Conservation (phyloP, 2,888 invertebrate species). For the Aporophyla nigra region DNA sequence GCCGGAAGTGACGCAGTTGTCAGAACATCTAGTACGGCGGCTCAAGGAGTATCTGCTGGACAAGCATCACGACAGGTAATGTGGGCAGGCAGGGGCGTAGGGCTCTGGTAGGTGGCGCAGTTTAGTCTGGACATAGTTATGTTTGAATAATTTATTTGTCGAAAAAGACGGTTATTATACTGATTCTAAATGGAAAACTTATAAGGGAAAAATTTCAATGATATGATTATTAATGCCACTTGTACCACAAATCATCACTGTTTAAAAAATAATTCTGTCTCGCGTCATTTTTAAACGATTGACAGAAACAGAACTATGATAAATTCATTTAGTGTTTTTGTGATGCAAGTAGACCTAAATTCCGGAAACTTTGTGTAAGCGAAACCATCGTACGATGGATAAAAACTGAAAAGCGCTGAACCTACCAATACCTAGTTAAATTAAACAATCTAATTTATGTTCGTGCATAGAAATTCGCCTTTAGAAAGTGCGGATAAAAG, state of each 20-base stretch:
- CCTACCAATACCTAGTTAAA: neutral
- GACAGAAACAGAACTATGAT: neutral
- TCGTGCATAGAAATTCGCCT: neutral
- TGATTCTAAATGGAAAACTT: neutral
- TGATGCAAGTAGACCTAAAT: neutral
- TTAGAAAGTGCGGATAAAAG: neutral
- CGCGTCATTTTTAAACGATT: neutral
- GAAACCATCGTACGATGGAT: neutral
- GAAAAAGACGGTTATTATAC: neutral
- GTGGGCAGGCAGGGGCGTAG: constrained; percentile 29
- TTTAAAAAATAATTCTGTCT: neutral
- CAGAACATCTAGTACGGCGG: constrained; percentile 94
- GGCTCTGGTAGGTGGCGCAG: constrained; percentile 5
- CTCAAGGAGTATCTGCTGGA: constrained; percentile 95
- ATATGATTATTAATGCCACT: neutral
- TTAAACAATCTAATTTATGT: neutral
- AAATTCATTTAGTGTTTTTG: neutral
- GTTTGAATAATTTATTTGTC: neutral
- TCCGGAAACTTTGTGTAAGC: neutral
- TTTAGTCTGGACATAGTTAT: neutral
- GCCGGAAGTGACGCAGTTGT: constrained; percentile 96
- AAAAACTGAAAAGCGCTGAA: neutral
- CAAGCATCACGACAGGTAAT: constrained; percentile 91
- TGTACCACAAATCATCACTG: neutral
- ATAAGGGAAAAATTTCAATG: neutral